Percentiles rank a stretch among this genome's conserved stretches.
phyloP scores from a whole-genome alignment of 2,888 invertebrate genomes.

The Leptopilina myrica region DNA sequence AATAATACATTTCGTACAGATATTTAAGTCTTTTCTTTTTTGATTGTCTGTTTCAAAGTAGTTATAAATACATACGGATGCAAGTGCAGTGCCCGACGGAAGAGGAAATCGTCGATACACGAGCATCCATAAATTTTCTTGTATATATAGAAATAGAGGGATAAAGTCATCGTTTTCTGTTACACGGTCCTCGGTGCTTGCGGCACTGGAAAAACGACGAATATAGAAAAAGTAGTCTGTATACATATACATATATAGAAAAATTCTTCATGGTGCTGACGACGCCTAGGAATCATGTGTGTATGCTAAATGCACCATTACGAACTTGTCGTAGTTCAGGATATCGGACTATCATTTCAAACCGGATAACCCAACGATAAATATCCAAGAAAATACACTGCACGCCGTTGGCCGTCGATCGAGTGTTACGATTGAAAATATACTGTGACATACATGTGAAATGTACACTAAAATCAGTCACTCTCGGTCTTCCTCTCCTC shows the following conservation, averaged over 20 bases:
- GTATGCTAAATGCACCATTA: slow-evolving; percentile 47
- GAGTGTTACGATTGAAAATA: slow-evolving; percentile 54
- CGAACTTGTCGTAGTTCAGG: slow-evolving; percentile 46
- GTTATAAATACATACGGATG: slow-evolving; percentile 54
- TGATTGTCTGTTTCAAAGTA: slow-evolving; percentile 50
- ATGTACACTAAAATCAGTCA: slow-evolving; percentile 16
- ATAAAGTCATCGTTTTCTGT: slow-evolving; percentile 50
- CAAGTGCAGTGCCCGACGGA: slow-evolving; percentile 44
- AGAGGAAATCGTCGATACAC: slow-evolving; percentile 49
- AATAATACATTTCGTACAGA: slow-evolving; percentile 47
- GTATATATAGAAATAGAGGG: slow-evolving; percentile 34
- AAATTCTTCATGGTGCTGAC: slow-evolving; percentile 33
- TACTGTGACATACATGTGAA: slow-evolving; percentile 50
- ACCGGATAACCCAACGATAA: slow-evolving; percentile 59
- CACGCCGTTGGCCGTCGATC: slow-evolving; percentile 47
- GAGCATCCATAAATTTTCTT: slow-evolving; percentile 52
- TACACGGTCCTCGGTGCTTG: slow-evolving; percentile 41
- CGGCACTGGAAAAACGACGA: slow-evolving; percentile 30
- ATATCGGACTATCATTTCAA: slow-evolving; percentile 56
- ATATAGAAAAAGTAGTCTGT: slow-evolving; percentile 4
- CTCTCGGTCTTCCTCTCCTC: too few relatives aligned
- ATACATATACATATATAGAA: slow-evolving; percentile 6
- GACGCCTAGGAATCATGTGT: slow-evolving; percentile 5
- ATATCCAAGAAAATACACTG: slow-evolving; percentile 58
- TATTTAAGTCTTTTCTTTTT: slow-evolving; percentile 53